phyloP scores from a whole-genome alignment of 2,113 vertebrate genomes.

The Centropus unirufus region DNA sequence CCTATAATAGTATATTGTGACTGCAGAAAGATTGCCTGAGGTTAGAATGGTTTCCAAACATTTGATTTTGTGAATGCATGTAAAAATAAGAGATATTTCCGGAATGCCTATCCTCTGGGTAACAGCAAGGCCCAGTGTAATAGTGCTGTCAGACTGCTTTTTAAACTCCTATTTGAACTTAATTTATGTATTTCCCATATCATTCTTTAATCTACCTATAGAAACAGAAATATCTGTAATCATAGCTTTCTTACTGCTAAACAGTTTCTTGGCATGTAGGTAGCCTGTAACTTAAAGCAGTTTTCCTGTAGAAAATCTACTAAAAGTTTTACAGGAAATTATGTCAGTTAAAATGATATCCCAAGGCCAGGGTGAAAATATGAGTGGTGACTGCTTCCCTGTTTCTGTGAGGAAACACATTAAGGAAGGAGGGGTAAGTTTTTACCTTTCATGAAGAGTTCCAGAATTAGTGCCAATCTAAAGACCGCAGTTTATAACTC shows the following conservation, averaged over 20 bases:
- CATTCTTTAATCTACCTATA: neutral
- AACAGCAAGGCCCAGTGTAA: neutral
- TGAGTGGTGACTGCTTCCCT: neutral
- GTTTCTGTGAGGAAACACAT: neutral
- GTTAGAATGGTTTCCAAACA: neutral
- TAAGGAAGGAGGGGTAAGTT: too few relatives aligned
- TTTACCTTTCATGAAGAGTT: neutral
- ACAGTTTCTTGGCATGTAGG: neutral
- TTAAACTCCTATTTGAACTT: neutral
- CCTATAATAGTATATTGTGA: neutral
- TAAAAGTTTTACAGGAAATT: neutral
- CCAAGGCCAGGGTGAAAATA: neutral
- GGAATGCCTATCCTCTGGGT: neutral
- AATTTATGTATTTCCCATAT: neutral
- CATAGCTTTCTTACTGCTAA: neutral
- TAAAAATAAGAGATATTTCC: neutral
- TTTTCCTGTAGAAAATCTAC: neutral
- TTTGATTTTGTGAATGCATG: neutral
- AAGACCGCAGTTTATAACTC: neutral
- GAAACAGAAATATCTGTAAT: neutral
- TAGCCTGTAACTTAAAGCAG: neutral
- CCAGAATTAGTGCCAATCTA: neutral
- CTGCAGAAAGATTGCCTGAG: neutral
- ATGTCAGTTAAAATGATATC: neutral
- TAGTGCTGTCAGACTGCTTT: neutral